Conservation (phyloP, 2,888 invertebrate genomes). For the Archips crataeganus region DNA sequence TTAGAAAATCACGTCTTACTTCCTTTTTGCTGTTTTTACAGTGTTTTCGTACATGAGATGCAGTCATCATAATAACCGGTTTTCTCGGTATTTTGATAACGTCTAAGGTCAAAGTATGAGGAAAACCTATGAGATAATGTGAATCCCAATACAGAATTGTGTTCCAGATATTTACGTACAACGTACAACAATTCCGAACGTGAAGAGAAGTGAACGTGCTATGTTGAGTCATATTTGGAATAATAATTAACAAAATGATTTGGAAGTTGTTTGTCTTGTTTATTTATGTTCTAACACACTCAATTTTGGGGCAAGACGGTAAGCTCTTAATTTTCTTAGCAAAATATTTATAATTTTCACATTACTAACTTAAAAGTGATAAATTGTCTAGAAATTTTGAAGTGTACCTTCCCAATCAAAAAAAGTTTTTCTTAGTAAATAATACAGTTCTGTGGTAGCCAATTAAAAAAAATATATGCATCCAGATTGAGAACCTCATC, state of each 20-base stretch:
- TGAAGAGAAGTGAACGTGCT: background rate
- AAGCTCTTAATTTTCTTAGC: background rate
- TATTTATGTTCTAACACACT: constrained; percentile 16
- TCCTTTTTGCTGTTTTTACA: background rate
- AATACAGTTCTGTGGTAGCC: too few relatives aligned
- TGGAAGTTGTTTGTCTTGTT: constrained; percentile 12
- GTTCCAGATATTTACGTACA: constrained; percentile 30
- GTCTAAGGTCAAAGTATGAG: constrained; percentile 23
- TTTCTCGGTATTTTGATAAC: constrained; percentile 33
- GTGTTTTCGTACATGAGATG: background rate
- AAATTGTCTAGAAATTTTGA: too few relatives aligned
- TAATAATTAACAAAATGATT: constrained; percentile 23
- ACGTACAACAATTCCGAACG: background rate
- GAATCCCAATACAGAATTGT: constrained; percentile 15
- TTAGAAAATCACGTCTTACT: background rate
- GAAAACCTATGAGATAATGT: constrained; percentile 18
- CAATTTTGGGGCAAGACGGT: constrained; percentile 36
- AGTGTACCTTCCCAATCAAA: too few relatives aligned
- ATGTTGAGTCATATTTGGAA: constrained; percentile 8
- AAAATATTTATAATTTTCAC: too few relatives aligned
- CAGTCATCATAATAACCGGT: constrained; percentile 8
- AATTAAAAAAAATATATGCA: too few relatives aligned
- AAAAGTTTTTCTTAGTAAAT: too few relatives aligned
- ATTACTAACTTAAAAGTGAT: too few relatives aligned
- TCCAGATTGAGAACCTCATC: too few relatives aligned